These are phyloP conservation scores for Agriotes lineatus DNA, from an alignment of 2,888 invertebrate species.

Conservation along the genomic window DNA sequence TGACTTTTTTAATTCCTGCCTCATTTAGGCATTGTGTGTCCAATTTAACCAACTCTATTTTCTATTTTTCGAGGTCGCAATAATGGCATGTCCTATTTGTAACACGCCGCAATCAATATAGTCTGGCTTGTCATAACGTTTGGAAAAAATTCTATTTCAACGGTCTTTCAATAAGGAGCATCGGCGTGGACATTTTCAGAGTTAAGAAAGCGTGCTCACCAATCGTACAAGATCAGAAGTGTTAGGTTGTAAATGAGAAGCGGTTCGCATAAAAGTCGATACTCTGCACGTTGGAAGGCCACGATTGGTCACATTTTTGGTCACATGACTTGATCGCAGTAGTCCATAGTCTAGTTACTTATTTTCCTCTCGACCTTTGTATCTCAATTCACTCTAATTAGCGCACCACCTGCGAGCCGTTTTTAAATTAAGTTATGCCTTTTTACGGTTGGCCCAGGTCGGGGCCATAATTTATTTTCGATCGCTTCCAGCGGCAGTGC, in stretches of 20 bases:
- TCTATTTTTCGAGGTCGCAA: too few relatives aligned
- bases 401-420: slow-evolving; percentile 51
- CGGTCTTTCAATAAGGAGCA: too few relatives aligned
- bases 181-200: too few relatives aligned
- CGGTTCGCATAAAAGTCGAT: slow-evolving; percentile 54
- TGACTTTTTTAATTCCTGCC: too few relatives aligned
- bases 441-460: slow-evolving; percentile 57
- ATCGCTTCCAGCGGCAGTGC: slow-evolving; percentile 5
- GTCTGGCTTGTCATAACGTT: too few relatives aligned
- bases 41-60: too few relatives aligned
- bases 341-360: slow-evolving; percentile 51
- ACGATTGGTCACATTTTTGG: slow-evolving; percentile 49
- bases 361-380: slow-evolving; percentile 51
- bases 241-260: slow-evolving; percentile 43
- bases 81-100: too few relatives aligned
- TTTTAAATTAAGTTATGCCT: slow-evolving; percentile 58
- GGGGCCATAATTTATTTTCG: slow-evolving; percentile 32
- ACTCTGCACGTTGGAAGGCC: slow-evolving; percentile 45
- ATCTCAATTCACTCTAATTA: slow-evolving; percentile 48
- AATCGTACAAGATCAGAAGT: slow-evolving; percentile 25
- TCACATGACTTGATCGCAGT: slow-evolving; percentile 50
- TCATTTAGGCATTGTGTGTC: too few relatives aligned
- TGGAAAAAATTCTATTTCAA: too few relatives aligned
- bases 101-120: too few relatives aligned
- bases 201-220: slow-evolving; percentile 9